A percentile compares a stretch with the other conserved stretches of the same genome.
phyloP scores from a whole-genome alignment of 2,888 invertebrate species.

The Leuctra nigra region DNA sequence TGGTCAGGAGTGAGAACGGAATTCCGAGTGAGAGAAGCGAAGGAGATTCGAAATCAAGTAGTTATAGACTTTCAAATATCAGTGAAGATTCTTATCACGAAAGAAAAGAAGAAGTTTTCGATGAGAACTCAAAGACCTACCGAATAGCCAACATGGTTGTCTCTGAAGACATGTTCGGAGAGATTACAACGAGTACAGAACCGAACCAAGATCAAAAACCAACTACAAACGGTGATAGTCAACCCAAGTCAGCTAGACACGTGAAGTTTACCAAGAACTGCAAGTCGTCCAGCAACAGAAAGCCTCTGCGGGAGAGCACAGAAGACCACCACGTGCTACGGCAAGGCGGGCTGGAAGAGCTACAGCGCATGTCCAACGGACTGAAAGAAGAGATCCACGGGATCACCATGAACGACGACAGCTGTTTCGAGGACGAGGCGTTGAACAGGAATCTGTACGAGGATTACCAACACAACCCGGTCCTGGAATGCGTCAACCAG shows the following conservation, averaged over 20 bases:
- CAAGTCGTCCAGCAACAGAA: constrained; percentile 47
- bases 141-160: no score
- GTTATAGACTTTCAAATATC: no score
- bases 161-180: background rate
- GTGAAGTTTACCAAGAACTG: constrained; percentile 21
- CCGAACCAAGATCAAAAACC: no score
- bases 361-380: constrained; percentile 38
- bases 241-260: constrained; percentile 2
- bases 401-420: constrained; percentile 23
- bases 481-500: constrained; percentile 79
- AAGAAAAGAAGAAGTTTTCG: no score
- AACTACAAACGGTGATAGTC: no score
- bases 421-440: constrained; percentile 58
- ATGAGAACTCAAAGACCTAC: background rate
- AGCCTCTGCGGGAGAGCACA: constrained; percentile 47
- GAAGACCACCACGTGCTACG: constrained; percentile 28
- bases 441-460: constrained; percentile 27
- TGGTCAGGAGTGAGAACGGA: background rate
- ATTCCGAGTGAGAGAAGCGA: no score
- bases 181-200: background rate
- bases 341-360: constrained; percentile 33
- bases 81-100: no score
- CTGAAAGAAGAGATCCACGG: constrained; percentile 33
- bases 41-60: no score
- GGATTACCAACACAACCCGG: constrained; percentile 69